Percentiles rank a stretch among this genome's conserved stretches.
phyloP scores from a whole-genome alignment of 2,888 invertebrate species.

The Nineta flava region DNA sequence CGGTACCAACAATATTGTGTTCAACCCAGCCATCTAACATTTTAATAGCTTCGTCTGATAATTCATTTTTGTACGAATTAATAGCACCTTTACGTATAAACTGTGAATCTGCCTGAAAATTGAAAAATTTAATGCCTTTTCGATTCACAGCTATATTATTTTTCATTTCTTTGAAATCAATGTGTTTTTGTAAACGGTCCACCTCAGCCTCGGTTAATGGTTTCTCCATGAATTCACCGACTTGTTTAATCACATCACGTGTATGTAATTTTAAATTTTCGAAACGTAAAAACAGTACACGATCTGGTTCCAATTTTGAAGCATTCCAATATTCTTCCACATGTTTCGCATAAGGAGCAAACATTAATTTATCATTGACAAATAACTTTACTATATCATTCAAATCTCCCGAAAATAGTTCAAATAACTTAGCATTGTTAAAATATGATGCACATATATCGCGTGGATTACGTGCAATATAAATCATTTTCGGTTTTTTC shows the following conservation, averaged over 20 bases:
- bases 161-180: background rate
- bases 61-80: background rate
- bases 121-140: background rate
- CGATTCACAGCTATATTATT: background rate
- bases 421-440: background rate
- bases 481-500: background rate
- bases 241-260: background rate
- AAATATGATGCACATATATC: background rate
- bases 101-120: background rate
- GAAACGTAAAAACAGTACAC: background rate
- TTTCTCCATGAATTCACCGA: background rate
- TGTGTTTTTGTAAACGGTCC: background rate
- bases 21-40: background rate
- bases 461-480: background rate
- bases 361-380: background rate
- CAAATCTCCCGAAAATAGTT: background rate
- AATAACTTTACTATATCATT: background rate
- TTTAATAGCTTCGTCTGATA: background rate
- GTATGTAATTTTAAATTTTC: slow-evolving; percentile 1
- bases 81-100: background rate
- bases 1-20: background rate
- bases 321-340: slow-evolving; percentile 1
- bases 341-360: background rate
- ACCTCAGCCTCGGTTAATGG: background rate
- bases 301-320: background rate